Base-by-base conservation (phyloP, 1,140 invertebrate species). In the Penaeus indicus region DNA sequence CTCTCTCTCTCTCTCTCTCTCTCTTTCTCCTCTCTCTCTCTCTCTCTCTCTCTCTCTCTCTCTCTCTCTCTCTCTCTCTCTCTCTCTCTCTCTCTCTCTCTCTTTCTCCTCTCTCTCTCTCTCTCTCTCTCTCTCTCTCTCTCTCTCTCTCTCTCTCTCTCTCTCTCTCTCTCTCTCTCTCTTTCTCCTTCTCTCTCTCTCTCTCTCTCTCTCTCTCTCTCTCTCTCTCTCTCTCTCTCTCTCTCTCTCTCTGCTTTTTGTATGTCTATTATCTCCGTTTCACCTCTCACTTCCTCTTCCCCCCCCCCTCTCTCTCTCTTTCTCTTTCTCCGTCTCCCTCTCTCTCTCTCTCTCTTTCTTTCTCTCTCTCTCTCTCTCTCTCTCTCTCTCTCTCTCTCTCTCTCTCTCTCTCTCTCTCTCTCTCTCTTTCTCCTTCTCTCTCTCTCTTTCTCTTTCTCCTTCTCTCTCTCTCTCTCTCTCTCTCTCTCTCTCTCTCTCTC, bases 351-450 rank as follows among this genome's bases (percentile, higher is more conserved):
- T 27, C 18, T 27, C 75, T 19, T 13, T 77, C 18, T 77, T 42
- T 77, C 75, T 77, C 75, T 77, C 75, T 77, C 75, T 77, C 75
- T 77, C 75, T 77, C 75, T 18, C 25, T 32, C 25, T 32, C 18
- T 77, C 75, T 77, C 75, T 77, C 75, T 32, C 25, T 32, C 75
- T 77, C 75, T 78, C 75, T 78, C 75, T 78, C 75, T 78, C 75
- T 78, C 75, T 78, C 75, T 78, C 75, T 78, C 75, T 38, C 75
- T 78, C 75, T 78, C 75, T 78, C 75, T 78, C 75, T 78, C 72
- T 78, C 75, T 78, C 75, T 78, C 75, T 78, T 47, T 78, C 75
- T 75, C 75, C 54, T 47, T 78, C 75, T 78, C 75, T 78, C 72
- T 75, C 72, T 75, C 72, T 75, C 72, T 75, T 38, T 75, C 72